These are phyloP conservation scores for Cranoglanis bouderius DNA, from an alignment of 2,113 vertebrate genomes.

Conservation along the genomic window DNA sequence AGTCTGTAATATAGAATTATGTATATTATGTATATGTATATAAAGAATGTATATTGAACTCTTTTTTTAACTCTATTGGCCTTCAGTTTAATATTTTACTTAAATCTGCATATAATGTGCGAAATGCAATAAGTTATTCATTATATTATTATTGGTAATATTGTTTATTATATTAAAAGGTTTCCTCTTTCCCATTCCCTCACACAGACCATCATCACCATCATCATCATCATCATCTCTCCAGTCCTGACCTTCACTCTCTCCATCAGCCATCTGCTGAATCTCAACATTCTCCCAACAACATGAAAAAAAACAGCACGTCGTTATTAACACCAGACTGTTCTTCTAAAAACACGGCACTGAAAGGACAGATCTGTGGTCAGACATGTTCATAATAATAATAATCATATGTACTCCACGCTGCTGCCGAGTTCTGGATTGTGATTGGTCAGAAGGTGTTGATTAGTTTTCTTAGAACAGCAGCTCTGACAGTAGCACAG, in stretches of 20 bases:
- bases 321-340: background rate
- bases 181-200: background rate
- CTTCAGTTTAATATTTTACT: background rate
- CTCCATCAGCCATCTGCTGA: background rate
- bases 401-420: background rate
- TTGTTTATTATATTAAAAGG: background rate
- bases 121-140: background rate
- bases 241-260: background rate
- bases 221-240: background rate
- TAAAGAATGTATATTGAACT: background rate
- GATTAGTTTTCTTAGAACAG: background rate
- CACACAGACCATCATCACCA: background rate
- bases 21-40: too few relatives aligned
- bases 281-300: background rate
- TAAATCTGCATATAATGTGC: background rate
- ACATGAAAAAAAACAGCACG: background rate
- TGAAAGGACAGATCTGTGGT: background rate
- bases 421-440: background rate
- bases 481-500: too few relatives aligned
- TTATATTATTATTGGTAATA: background rate
- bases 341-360: background rate
- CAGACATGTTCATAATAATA: background rate
- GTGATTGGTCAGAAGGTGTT: background rate
- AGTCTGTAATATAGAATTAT: background rate
- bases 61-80: background rate